These are phyloP conservation scores for Perca flavescens DNA, from an alignment of 2,113 vertebrate species.

Conservation along the genomic window DNA sequence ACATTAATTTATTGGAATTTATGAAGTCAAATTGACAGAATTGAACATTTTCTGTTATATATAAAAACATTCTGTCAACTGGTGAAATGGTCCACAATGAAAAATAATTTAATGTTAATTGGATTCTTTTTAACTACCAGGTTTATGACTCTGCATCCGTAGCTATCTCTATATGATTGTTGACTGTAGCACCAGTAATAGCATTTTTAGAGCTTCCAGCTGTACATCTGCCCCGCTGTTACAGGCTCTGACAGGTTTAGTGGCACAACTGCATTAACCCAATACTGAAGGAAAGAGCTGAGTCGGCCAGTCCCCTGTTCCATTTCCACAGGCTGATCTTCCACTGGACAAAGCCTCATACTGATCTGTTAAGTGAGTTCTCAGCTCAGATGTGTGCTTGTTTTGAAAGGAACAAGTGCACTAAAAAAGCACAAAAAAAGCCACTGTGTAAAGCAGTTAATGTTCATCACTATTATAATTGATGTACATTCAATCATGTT, in stretches of 20 bases:
- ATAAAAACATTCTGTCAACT: background rate
- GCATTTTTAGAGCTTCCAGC: slow-evolving; percentile 64
- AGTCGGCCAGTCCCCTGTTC: slow-evolving; percentile 49
- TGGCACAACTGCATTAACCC: slow-evolving; percentile 72
- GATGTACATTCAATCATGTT: slow-evolving; percentile 16
- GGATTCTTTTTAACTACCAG: slow-evolving; percentile 23
- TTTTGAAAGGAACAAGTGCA: slow-evolving; percentile 16
- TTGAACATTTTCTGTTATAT: background rate
- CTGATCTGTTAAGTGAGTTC: slow-evolving; percentile 53
- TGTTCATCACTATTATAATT: slow-evolving; percentile 15
- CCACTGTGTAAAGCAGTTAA: slow-evolving; percentile 30
- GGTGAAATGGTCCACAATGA: background rate
- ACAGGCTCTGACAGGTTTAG: slow-evolving; percentile 73
- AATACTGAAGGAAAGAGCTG: slow-evolving; percentile 57
- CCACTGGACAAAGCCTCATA: slow-evolving; percentile 55
- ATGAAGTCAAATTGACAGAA: background rate
- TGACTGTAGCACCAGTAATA: slow-evolving; percentile 62
- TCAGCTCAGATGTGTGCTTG: slow-evolving; percentile 23
- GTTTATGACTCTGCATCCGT: slow-evolving; percentile 33
- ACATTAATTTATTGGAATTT: background rate
- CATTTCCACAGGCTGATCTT: slow-evolving; percentile 60
- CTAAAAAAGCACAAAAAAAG: slow-evolving; percentile 13
- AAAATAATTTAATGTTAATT: slow-evolving; percentile 16
- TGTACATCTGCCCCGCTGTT: slow-evolving; percentile 65
- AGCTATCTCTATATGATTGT: slow-evolving; percentile 16